Evolutionary conservation across 1,140 invertebrate genomes (phyloP), one percentile per base, ranked within the genome.

Genomic region (Platyura marginata): DNA sequence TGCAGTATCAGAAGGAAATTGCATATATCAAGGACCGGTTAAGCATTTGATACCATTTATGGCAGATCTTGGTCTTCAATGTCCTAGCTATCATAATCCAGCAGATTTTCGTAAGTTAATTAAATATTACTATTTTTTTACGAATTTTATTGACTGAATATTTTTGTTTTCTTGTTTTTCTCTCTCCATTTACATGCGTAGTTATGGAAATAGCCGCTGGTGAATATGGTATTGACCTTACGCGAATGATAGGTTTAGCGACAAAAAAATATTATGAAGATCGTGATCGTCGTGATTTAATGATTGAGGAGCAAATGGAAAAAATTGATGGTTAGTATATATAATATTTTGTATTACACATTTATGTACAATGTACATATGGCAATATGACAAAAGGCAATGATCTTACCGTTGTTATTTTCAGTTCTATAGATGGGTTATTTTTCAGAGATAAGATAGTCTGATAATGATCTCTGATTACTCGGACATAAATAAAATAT

Each of bases 1-100:
- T 57, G 79, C 89, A n/a, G 65, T 97, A 3, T 74, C 86, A 0
- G 72, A 75, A 38, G 93, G 93, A 1, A 74, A 81, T 40, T 93
- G 87, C 50, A 77, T 96, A 44, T 97, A 94, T 56, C 74, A 81
- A 49, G 92, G 93, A 2, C 70, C 77, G 0, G 69, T 79, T 2
- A 54, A 61, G 29, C 69, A 76, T 33, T 63, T 97, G 8, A 65
- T 96, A 8, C 79, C 87, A n/a, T 89, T 91, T 54, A 67, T 95
- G 21, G 65, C 69, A 3, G 72, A 73, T 1, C 71, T 88, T 21
- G 82, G 80, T 10, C 64, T 92, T 2, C 64, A 74, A 9, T 96
- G 92, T 61, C 93, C 93, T 1, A 68, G 81, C 18, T 96, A 94
- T 55, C 90, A 96, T 61, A 97, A 96, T 62, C 90, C 91, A 3